A percentile compares a stretch with the other conserved stretches of the same genome.
Evolutionary conservation across 1,140 invertebrate genomes (phyloP).

Genomic region (Xylocopa sonorina): DNA sequence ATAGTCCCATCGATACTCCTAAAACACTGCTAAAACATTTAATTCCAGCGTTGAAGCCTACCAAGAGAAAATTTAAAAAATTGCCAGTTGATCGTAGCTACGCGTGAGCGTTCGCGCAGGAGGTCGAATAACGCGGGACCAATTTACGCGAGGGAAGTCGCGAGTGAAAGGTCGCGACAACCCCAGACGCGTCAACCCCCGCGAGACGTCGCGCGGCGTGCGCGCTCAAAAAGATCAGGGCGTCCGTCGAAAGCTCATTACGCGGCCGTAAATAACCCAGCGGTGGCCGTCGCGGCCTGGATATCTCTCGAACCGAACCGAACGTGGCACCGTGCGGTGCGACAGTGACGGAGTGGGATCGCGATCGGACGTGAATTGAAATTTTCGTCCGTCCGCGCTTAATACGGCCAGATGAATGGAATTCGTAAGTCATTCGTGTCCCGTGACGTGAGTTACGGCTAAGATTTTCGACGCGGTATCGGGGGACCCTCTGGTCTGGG

Average conservation of each 20-base stretch:
- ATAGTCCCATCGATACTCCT: too few relatives aligned
- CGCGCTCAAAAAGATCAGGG: constrained; percentile 14
- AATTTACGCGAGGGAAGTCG: neutral
- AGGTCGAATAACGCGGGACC: neutral
- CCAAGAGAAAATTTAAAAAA: too few relatives aligned
- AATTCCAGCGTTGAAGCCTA: too few relatives aligned
- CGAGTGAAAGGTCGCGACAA: constrained; percentile 17
- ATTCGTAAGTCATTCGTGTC: constrained; percentile 60
- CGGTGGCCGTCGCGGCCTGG: too few relatives aligned
- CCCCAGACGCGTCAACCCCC: constrained; percentile 5
- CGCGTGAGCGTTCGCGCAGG: too few relatives aligned
- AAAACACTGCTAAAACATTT: too few relatives aligned
- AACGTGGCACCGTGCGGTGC: neutral
- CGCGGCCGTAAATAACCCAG: constrained; percentile 20
- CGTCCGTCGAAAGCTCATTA: constrained; percentile 24
- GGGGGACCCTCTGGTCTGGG: neutral
- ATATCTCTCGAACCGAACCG: neutral
- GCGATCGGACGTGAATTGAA: constrained; percentile 37
- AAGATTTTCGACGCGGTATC: constrained; percentile 1
- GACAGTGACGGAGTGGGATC: constrained; percentile 6
- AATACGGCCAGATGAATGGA: constrained; percentile 56
- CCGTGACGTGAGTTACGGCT: constrained; percentile 48
- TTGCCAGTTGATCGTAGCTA: too few relatives aligned
- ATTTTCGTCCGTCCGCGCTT: constrained; percentile 38
- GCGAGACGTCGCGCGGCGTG: neutral